Evolutionary conservation across 2,797 vertebrate genomes (phyloP).

Genomic region (Hephaestus fuliginosus): DNA sequence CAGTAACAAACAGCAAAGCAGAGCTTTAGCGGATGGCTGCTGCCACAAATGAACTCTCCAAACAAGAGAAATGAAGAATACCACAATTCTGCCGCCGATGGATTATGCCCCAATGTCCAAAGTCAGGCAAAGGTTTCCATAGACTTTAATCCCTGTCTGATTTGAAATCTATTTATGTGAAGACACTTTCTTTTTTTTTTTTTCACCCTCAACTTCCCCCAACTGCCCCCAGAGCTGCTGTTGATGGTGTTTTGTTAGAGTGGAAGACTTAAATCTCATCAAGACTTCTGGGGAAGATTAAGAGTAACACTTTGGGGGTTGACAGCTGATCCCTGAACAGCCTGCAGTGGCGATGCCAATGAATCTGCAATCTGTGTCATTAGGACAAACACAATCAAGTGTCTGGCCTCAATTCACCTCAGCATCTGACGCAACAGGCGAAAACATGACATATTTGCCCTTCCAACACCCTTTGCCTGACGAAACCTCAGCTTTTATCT

Average conservation of each 20-base stretch:
- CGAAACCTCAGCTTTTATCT: not conserved
- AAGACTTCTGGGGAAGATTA: conserved; percentile 66
- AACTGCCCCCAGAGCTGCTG: conserved; percentile 36
- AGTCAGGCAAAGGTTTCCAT: conserved; percentile 50
- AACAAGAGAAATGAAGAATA: conserved; percentile 48
- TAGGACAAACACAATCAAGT: conserved; percentile 55
- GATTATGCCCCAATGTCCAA: conserved; percentile 50
- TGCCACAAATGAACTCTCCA: conserved; percentile 40
- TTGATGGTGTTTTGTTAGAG: conserved; percentile 52
- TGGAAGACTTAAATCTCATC: conserved; percentile 66
- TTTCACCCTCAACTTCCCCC: conserved; percentile 1
- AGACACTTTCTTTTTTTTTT: conserved; percentile 14
- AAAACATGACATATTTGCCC: conserved; percentile 4
- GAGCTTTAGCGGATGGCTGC: conserved; percentile 36
- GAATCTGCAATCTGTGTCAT: conserved; percentile 62
- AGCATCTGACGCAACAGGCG: conserved; percentile 9
- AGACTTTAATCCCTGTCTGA: conserved; percentile 62
- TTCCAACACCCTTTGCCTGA: not conserved
- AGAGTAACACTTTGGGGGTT: conserved; percentile 55
- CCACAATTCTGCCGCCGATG: not conserved
- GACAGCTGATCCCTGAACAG: conserved; percentile 64
- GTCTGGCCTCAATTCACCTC: conserved; percentile 51
- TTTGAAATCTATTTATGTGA: conserved; percentile 58
- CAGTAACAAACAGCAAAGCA: conserved; percentile 8
- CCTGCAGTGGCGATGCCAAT: conserved; percentile 25